These are phyloP conservation scores for Meta bourneti DNA, from an alignment of 2,888 invertebrate genomes.

Conservation along the genomic window DNA sequence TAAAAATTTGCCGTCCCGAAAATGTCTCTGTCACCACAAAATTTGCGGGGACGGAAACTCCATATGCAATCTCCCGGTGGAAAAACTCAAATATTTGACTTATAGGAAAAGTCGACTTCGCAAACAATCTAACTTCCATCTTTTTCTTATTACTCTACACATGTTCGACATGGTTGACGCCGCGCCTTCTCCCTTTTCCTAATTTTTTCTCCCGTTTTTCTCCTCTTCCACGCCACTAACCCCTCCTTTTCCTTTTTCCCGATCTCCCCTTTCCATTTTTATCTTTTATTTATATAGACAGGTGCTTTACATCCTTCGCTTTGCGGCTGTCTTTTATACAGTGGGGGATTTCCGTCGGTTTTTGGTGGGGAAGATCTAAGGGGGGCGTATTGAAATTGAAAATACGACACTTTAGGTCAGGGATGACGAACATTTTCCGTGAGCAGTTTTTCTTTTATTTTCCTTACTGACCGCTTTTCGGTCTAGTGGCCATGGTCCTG, in stretches of 20 bases:
- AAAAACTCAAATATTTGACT: conserved; percentile 68
- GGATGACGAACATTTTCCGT: no score
- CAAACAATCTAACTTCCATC: conserved; percentile 51
- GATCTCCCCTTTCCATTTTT: background rate
- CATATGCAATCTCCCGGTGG: conserved; percentile 19
- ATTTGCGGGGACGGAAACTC: conserved; percentile 21
- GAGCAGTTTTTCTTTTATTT: no score
- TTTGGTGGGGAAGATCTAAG: background rate
- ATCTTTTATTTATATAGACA: conserved; percentile 10
- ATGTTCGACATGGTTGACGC: conserved; percentile 14
- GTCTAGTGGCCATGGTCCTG: no score
- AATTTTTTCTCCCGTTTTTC: conserved; percentile 1
- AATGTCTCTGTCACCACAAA: conserved; percentile 20
- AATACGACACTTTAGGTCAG: background rate
- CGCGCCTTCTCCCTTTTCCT: background rate
- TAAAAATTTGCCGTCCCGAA: background rate
- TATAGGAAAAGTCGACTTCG: conserved; percentile 34
- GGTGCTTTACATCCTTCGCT: conserved; percentile 33
- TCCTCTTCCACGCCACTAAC: no score
- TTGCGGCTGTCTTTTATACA: conserved; percentile 25
- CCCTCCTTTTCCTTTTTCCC: background rate
- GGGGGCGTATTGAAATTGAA: background rate
- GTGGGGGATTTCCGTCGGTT: background rate
- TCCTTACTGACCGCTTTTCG: no score
- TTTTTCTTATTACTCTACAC: conserved; percentile 40